Evolutionary conservation across 2,797 vertebrate species (phyloP), one percentile per base, ranked within the genome.

Genomic region (Onychomys torridus): DNA sequence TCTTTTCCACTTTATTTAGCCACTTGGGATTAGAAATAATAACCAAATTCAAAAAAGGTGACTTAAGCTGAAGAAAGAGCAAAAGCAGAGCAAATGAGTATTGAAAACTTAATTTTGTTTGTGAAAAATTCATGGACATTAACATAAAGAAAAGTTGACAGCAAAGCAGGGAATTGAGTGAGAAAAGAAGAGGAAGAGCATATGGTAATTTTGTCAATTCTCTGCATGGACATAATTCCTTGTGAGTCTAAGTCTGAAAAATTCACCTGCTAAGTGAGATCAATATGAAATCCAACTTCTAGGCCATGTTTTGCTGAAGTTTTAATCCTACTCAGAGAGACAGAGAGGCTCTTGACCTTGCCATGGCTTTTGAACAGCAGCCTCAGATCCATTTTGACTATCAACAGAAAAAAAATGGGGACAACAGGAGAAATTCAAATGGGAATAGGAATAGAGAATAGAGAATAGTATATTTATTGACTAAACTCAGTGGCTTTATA

Each of bases 131-230:
- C 17, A 61, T 59, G 6, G 6, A 25, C 11, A 84, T 69, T 37
- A 63, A 37, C 63, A 91, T 21, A 75, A 77, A 90, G 25, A 37
- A 61, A 63, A 83, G 57, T 90, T 95, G 55, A 95, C 6, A 96
- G 46, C 21, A 91, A 34, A 89, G 57, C 49, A 14, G 65, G 37
- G 5, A 82, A 49, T 40, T 10, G n/a, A 0, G 63, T 91, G 57
- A 91, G 37, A 94, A 29, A 1, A 92, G 19, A 78, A n/a, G 11
- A 83, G n/a, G 32, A 57, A 46, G 29, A 91, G 46, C 16, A 79
- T 17, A 2, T 59, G 23, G 88, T 61, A 16, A 77, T 67, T 96
- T 90, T 37, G 34, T 29, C 46, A 93, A 82, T 59, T 89, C 16
- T 4, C 17, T 91, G 23, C 89, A 43, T 37, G 82, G 40, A 92